Evolutionary conservation across 2,797 vertebrate genomes (phyloP).

Genomic region (Poecilia gillii): DNA sequence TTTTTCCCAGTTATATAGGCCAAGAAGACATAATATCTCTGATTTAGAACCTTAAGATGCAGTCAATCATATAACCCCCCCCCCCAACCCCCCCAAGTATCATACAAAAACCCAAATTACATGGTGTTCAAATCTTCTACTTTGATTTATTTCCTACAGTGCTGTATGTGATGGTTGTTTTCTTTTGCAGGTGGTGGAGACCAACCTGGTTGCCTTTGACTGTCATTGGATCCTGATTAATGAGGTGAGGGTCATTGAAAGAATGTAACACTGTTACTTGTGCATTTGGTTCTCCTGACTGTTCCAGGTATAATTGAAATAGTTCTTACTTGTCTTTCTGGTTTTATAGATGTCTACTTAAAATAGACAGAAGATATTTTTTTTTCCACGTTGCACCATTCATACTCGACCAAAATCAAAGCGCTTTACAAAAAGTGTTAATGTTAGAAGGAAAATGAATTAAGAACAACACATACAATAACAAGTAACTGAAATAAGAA

Average conservation of each 20-base stretch:
- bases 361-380: not conserved
- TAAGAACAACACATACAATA: not conserved
- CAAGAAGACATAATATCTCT: constrained; percentile 28
- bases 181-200: constrained; percentile 94
- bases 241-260: constrained; percentile 86
- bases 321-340: constrained; percentile 20
- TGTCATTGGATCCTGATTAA: constrained; percentile 99
- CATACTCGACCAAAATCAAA: not conserved
- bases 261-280: constrained; percentile 35
- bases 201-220: constrained; percentile 98
- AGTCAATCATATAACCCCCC: not conserved
- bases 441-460: not conserved
- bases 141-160: not conserved
- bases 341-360: constrained; percentile 11
- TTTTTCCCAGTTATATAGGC: constrained; percentile 28
- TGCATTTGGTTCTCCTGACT: constrained; percentile 41
- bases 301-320: constrained; percentile 30
- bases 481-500: not conserved
- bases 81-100: no score
- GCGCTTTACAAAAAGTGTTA: not conserved
- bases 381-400: not conserved
- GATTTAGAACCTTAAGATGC: constrained; percentile 26
- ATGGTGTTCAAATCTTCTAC: not conserved
- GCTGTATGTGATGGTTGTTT: constrained; percentile 32
- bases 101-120: not conserved